phyloP scores from a whole-genome alignment of 2,888 invertebrate genomes.

The Tribolium freemani region DNA sequence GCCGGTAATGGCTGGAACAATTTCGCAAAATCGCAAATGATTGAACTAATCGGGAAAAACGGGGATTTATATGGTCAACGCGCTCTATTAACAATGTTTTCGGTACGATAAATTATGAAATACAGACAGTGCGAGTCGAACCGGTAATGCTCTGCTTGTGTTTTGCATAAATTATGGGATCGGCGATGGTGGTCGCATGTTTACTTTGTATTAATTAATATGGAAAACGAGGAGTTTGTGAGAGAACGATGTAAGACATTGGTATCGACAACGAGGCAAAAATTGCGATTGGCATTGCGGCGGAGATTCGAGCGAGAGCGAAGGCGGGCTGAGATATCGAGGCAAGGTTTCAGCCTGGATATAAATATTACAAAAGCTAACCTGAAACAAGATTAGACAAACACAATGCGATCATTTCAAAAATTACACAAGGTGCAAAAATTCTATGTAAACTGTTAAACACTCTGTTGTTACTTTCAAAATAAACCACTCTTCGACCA shows the following conservation, averaged over 20 bases:
- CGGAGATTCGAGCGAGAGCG: not conserved
- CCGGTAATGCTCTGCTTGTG: constrained; percentile 53
- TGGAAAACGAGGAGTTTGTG: constrained; percentile 24
- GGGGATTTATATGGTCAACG: constrained; percentile 20
- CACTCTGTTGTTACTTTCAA: no score
- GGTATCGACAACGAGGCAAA: not conserved
- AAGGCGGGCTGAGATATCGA: no score
- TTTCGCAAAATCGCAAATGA: constrained; percentile 15
- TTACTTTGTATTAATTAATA: constrained; percentile 55
- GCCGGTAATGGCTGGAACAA: constrained; percentile 37
- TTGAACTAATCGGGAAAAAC: no score
- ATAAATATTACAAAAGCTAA: no score
- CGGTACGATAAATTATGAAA: constrained; percentile 46
- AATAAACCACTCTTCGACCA: no score
- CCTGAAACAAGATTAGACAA: no score
- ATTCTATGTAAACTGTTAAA: no score
- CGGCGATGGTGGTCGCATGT: constrained; percentile 58
- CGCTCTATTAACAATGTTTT: constrained; percentile 47
- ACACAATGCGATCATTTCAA: no score
- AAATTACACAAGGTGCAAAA: no score
- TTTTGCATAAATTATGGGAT: constrained; percentile 55
- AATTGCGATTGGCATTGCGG: not conserved
- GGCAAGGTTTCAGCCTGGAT: no score
- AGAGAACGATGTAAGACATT: not conserved
- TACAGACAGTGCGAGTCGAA: constrained; percentile 43